phyloP scores from a whole-genome alignment of 2,113 vertebrate genomes.

The Centropus bengalensis region DNA sequence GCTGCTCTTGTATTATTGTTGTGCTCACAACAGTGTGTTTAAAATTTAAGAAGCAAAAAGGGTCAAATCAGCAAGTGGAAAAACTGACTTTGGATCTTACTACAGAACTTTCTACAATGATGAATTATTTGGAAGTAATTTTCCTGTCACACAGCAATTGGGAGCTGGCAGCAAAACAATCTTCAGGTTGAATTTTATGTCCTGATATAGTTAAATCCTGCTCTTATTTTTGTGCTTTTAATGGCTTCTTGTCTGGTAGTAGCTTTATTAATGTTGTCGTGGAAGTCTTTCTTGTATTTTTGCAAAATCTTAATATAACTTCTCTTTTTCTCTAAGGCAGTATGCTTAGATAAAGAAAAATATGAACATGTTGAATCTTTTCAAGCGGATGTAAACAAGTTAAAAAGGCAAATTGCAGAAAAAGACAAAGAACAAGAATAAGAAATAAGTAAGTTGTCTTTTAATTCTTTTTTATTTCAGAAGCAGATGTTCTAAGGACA shows the following conservation, averaged over 20 bases:
- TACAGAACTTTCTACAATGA: too few species aligned
- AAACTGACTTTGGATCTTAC: too few species aligned
- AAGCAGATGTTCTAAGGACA: background rate
- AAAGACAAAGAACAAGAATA: slow-evolving; percentile 91
- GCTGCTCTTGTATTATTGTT: background rate
- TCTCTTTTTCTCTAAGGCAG: slow-evolving; percentile 80
- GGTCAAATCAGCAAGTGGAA: too few species aligned
- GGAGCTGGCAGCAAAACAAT: background rate
- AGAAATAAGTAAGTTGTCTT: slow-evolving; percentile 87
- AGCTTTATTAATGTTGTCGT: background rate
- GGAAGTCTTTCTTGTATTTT: background rate
- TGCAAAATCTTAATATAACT: background rate
- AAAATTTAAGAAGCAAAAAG: too few species aligned
- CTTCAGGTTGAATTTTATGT: background rate
- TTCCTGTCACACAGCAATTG: too few species aligned
- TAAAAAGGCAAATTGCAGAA: slow-evolving; percentile 92
- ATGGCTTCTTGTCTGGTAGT: background rate
- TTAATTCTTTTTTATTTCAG: background rate
- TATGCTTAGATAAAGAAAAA: slow-evolving; percentile 95
- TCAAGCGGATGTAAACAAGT: slow-evolving; percentile 92
- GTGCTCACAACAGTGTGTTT: too few species aligned
- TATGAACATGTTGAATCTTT: slow-evolving; percentile 92
- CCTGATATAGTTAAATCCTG: background rate
- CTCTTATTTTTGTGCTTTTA: background rate
- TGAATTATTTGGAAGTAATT: too few species aligned